Conservation (phyloP, 1,140 invertebrate species). For the Diorhabda carinulata region DNA sequence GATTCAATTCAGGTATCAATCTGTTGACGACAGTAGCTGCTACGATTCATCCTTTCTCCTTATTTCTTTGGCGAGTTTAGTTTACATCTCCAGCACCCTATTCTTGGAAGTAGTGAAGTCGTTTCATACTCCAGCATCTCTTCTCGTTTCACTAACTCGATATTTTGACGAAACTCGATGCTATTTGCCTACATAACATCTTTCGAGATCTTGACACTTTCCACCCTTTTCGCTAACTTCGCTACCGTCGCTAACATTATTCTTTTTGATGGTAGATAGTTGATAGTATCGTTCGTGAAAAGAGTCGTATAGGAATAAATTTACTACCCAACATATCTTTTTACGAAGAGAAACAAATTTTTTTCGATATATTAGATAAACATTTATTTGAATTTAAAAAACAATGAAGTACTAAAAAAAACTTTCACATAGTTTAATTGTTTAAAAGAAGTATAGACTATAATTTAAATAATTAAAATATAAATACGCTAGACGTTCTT, state of each 20-base stretch:
- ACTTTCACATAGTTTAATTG: too few relatives aligned
- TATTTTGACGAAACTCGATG: conserved; percentile 7
- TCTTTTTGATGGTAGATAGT: conserved; percentile 9
- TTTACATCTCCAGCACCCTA: conserved; percentile 29
- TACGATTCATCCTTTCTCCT: conserved; percentile 1
- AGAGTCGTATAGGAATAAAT: too few relatives aligned
- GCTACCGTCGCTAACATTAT: conserved; percentile 4
- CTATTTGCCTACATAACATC: conserved; percentile 15
- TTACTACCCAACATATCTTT: too few relatives aligned
- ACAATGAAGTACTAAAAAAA: too few relatives aligned
- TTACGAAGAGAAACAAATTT: too few relatives aligned
- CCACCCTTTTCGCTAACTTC: conserved; percentile 22
- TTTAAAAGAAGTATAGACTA: too few relatives aligned
- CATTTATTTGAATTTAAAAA: too few relatives aligned
- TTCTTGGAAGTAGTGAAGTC: conserved; percentile 21
- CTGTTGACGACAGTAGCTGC: too few relatives aligned
- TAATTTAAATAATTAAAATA: neutral
- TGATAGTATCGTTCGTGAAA: too few relatives aligned
- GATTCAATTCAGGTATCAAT: too few relatives aligned
- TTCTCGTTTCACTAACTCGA: conserved; percentile 15
- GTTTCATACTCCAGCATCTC: conserved; percentile 22
- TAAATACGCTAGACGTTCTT: neutral
- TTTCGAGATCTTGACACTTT: conserved; percentile 18
- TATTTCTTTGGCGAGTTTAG: conserved; percentile 17
- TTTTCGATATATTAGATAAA: too few relatives aligned